phyloP scores from a whole-genome alignment of 1,140 invertebrate genomes.

The Papilio glaucus region DNA sequence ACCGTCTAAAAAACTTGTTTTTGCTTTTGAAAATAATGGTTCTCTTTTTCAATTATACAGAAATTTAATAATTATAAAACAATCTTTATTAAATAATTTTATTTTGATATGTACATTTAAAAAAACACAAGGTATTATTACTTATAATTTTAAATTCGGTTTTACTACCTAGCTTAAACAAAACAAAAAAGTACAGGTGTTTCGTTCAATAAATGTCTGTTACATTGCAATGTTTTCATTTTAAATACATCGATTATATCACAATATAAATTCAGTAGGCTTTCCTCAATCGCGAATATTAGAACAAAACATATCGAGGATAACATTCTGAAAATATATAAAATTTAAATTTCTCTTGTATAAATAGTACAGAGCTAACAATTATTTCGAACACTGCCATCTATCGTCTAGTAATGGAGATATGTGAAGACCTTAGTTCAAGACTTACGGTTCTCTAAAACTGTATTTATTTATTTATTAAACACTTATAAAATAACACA shows the following conservation, averaged over 20 bases:
- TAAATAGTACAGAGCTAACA: neutral
- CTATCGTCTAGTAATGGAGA: constrained; percentile 1
- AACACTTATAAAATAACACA: no score
- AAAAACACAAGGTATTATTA: constrained; percentile 9
- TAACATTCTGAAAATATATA: constrained; percentile 76
- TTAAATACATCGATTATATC: constrained; percentile 50
- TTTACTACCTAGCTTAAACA: neutral
- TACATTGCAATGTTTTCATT: constrained; percentile 15
- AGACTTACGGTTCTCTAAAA: no score
- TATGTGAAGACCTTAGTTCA: neutral
- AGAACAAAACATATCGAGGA: constrained; percentile 55
- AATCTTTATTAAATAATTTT: neutral
- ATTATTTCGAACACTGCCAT: constrained; percentile 11
- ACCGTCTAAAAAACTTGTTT: no score
- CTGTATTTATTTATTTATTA: no score
- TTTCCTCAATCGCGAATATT: constrained; percentile 60
- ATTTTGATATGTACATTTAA: constrained; percentile 41
- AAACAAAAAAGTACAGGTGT: neutral
- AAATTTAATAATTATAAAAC: neutral
- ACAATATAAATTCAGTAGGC: constrained; percentile 78
- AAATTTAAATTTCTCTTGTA: neutral
- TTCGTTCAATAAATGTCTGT: constrained; percentile 10
- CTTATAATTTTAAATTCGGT: constrained; percentile 23
- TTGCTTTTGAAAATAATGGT: no score
- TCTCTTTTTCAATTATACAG: neutral